These are phyloP conservation scores for Tapirus terrestris DNA, from an alignment of 2,113 vertebrate genomes.

Conservation along the genomic window DNA sequence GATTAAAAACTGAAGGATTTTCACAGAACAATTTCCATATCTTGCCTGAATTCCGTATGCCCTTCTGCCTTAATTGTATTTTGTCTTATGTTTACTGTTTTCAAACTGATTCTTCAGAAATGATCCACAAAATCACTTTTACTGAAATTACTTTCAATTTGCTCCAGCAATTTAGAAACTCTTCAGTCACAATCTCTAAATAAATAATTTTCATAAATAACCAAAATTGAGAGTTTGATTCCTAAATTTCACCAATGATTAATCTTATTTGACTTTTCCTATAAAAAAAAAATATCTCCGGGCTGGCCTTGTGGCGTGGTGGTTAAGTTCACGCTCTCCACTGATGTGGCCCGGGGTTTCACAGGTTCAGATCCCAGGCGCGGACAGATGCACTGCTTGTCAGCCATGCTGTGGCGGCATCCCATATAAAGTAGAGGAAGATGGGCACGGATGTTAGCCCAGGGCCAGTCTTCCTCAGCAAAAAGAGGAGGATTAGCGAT, in stretches of 20 bases:
- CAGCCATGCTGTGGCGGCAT: too few species aligned
- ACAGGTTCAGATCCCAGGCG: too few species aligned
- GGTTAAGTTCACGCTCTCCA: too few species aligned
- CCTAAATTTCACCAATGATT: neutral
- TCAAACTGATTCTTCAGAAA: neutral
- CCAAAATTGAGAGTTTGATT: neutral
- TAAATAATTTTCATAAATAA: conserved; percentile 34
- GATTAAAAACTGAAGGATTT: conserved; percentile 8
- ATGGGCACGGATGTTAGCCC: too few species aligned
- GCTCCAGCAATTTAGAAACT: neutral
- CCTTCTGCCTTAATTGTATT: neutral
- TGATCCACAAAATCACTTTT: conserved; percentile 11
- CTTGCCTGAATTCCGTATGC: neutral
- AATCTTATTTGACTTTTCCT: neutral
- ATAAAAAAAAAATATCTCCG: neutral
- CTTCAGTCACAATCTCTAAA: neutral
- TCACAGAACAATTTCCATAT: conserved; percentile 10
- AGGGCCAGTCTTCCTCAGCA: too few species aligned
- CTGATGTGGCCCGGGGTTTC: too few species aligned
- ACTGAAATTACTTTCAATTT: conserved; percentile 14
- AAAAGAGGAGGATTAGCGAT: too few species aligned
- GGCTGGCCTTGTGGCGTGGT: too few species aligned
- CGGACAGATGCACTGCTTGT: too few species aligned
- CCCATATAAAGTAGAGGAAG: too few species aligned
- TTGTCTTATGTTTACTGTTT: conserved; percentile 12